phyloP scores from a whole-genome alignment of 2,888 invertebrate genomes.

The Diarsia dahlii region DNA sequence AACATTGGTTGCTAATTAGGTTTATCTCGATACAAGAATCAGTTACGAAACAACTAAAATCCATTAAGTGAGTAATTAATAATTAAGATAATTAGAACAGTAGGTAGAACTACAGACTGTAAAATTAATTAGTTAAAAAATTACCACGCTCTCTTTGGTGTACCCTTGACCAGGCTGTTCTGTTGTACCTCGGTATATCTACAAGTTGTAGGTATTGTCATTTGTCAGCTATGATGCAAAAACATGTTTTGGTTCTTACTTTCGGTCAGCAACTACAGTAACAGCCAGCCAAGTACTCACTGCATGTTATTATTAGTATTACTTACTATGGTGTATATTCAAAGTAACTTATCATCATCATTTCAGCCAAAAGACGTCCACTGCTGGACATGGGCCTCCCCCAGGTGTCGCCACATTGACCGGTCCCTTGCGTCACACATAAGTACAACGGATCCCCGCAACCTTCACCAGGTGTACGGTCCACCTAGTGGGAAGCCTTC shows the following conservation, averaged over 20 bases:
- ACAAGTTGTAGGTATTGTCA: background rate
- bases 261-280: background rate
- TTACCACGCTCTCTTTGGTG: constrained; percentile 51
- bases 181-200: background rate
- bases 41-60: constrained; percentile 22
- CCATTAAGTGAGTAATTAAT: constrained; percentile 2
- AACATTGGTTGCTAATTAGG: background rate
- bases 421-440: too few species aligned
- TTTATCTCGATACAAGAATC: background rate
- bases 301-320: too few species aligned
- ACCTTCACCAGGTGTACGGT: too few species aligned
- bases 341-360: too few species aligned
- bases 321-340: too few species aligned
- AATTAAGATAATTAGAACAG: constrained; percentile 47
- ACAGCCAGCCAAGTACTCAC: background rate
- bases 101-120: background rate
- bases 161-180: constrained; percentile 49
- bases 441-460: too few species aligned
- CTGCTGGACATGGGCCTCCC: too few species aligned
- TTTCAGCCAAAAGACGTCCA: too few species aligned
- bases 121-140: constrained; percentile 41
- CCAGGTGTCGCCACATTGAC: too few species aligned
- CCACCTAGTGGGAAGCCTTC: too few species aligned
- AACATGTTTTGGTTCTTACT: background rate
- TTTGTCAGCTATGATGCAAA: constrained; percentile 1